Base-by-base conservation (phyloP, 1,140 invertebrate genomes). In the Papilio helenus region DNA sequence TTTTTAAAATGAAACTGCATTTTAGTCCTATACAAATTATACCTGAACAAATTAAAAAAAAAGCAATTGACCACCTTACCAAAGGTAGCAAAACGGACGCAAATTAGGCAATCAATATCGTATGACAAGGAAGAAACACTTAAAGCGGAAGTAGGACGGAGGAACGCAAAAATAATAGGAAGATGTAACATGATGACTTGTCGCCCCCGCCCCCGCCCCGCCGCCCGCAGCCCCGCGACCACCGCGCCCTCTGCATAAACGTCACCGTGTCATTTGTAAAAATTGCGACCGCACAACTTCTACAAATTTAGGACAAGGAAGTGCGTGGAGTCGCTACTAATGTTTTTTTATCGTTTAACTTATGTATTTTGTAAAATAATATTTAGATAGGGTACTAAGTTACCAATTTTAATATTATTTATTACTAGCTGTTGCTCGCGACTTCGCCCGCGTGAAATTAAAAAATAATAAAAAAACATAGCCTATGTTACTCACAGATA, bases 211-310 rank as follows among this genome's bases (percentile, higher is more conserved):
- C 46, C 16, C 46, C 46, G 46, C 18, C 46, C 4, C 46, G 46
- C 18, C 46, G 0, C 34, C 34, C 34, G 34, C 34, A 34, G 34
- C 14, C 14, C 46, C 16, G 14, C 16, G 46, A 49, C 14, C 18
- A 16, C 81, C 87, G 86, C 87, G 86, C 90, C 91, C 91, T 89
- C 85, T 87, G 87, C 87, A 90, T 92, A 92, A 92, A 93, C 90
- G 93, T 93, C 91, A 90, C 90, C 86, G 93, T 92, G 93, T 94
- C 92, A 94, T 94, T 94, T 94, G 93, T 93, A 93, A 94, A 93
- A 94, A 94, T 93, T 93, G 91, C 89, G 92, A 90, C 89, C 86
- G 90, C 83, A 86, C 84, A 93, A 92, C 88, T 93, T 91, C 89
- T 88, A 85, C 89, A 90, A 89, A 91, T 94, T 93, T 80, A 76